These are phyloP conservation scores for Pocota personata DNA, from an alignment of 2,888 invertebrate genomes.

Conservation along the genomic window DNA sequence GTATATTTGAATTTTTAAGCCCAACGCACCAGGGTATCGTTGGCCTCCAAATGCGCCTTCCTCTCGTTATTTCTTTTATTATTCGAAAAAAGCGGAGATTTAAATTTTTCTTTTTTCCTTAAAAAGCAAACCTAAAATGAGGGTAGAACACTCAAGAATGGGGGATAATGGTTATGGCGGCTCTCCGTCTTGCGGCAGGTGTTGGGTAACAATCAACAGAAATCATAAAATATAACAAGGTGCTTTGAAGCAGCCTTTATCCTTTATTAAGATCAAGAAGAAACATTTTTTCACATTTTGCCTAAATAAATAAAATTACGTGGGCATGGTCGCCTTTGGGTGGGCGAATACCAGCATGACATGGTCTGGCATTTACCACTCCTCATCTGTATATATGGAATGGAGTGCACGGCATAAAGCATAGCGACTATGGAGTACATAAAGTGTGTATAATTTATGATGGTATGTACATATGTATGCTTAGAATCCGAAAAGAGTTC, in stretches of 20 bases:
- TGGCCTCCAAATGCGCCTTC: constrained; percentile 37
- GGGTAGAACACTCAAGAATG: constrained; percentile 12
- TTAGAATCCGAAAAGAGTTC: not conserved
- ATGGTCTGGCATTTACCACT: not conserved
- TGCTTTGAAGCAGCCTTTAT: constrained; percentile 18
- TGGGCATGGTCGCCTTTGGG: not conserved
- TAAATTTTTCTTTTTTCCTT: not conserved
- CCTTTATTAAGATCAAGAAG: constrained; percentile 4
- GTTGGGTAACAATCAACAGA: constrained; percentile 38
- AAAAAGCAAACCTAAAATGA: constrained; percentile 6
- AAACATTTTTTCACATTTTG: not conserved
- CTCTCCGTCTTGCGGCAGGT: constrained; percentile 36
- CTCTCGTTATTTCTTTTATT: constrained; percentile 14
- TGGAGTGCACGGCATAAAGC: not conserved
- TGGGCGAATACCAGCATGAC: not conserved
- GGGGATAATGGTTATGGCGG: constrained; percentile 17
- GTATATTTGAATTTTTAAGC: constrained; percentile 29
- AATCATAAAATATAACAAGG: constrained; percentile 51
- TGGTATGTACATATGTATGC: not conserved
- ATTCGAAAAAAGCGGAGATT: constrained; percentile 18
- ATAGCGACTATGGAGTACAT: not conserved
- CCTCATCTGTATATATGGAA: not conserved
- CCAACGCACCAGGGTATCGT: constrained; percentile 8
- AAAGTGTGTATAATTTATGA: not conserved
- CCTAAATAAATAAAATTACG: constrained; percentile 25